Evolutionary conservation across 2,113 vertebrate species (phyloP).

Genomic region (Laticauda colubrina): DNA sequence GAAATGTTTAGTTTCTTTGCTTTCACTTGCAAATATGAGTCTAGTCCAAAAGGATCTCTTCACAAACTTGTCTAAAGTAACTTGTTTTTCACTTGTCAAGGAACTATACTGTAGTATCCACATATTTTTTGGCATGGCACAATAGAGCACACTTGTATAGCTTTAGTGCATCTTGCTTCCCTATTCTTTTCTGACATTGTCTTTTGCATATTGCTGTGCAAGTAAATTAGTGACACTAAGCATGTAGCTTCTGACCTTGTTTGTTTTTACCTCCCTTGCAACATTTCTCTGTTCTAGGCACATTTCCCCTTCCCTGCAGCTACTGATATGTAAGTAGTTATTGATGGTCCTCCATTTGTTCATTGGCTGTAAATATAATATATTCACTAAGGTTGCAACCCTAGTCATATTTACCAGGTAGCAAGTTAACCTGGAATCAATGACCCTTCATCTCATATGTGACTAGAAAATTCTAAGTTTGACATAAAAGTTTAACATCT

Average conservation of each 20-base stretch:
- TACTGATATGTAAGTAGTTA: neutral
- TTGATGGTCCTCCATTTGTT: constrained; percentile 49
- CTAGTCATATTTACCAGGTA: constrained; percentile 13
- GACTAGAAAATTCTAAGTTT: neutral
- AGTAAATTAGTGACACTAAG: neutral
- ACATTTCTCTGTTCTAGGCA: neutral
- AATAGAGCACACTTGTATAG: constrained; percentile 10
- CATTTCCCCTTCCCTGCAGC: neutral
- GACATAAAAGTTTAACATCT: constrained; percentile 5
- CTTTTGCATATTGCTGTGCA: constrained; percentile 22
- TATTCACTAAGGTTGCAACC: constrained; percentile 36
- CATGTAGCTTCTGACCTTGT: neutral
- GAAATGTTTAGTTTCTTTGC: neutral
- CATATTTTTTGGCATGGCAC: constrained; percentile 7
- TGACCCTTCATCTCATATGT: neutral
- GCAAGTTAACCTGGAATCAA: neutral
- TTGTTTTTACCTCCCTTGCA: neutral
- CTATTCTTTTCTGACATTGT: constrained; percentile 21
- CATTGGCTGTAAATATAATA: constrained; percentile 50
- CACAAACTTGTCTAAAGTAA: neutral
- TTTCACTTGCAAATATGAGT: constrained; percentile 1
- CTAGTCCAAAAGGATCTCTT: neutral
- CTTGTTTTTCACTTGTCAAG: constrained; percentile 4
- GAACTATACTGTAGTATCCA: neutral
- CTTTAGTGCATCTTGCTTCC: constrained; percentile 11